Conservation (phyloP, 2,888 invertebrate genomes). For the Cephus nigrinus region DNA sequence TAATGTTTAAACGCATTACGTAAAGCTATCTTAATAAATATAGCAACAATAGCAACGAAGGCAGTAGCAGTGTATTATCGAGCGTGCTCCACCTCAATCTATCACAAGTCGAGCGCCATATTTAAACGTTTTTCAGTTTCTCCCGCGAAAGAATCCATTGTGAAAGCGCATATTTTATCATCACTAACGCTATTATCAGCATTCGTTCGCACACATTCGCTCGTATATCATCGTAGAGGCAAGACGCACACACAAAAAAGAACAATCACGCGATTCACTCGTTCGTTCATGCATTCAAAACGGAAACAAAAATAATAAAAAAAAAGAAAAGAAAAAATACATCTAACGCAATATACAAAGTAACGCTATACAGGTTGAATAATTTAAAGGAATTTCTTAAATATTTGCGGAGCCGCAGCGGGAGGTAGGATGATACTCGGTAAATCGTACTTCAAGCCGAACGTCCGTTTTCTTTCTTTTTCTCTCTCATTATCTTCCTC, state of each 20-base stretch:
- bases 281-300: background rate
- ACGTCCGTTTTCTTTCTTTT: background rate
- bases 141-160: background rate
- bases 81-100: slow-evolving; percentile 12
- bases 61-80: slow-evolving; percentile 17
- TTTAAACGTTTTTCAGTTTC: background rate
- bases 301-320: too few relatives aligned
- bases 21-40: slow-evolving; percentile 23
- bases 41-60: slow-evolving; percentile 21
- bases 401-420: slow-evolving; percentile 3
- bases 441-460: background rate
- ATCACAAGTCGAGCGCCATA: slow-evolving; percentile 6
- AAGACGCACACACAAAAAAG: background rate
- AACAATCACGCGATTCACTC: background rate
- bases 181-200: background rate
- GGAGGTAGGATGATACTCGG: slow-evolving; percentile 4
- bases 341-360: background rate
- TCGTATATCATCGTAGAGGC: background rate
- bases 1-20: slow-evolving; percentile 14
- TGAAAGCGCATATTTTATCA: background rate
- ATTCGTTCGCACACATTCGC: background rate
- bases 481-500: background rate
- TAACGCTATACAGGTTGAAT: slow-evolving; percentile 7
- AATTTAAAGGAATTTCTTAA: slow-evolving; percentile 1
- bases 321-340: background rate